Evolutionary conservation across 2,113 vertebrate genomes (phyloP).

Genomic region (Stigmatopora nigra): DNA sequence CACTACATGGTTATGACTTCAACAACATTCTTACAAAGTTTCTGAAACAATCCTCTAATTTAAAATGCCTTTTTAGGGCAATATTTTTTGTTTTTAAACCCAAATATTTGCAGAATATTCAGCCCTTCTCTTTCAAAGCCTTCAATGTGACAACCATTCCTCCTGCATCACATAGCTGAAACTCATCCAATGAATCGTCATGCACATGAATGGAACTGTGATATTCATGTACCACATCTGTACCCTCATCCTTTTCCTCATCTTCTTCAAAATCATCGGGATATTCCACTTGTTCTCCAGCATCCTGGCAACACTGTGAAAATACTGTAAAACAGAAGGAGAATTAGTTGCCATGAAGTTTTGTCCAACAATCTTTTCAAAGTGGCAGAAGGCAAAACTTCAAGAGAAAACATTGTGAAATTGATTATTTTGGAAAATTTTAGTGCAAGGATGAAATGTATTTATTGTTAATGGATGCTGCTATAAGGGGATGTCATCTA

Average conservation of each 20-base stretch:
- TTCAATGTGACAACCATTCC: slow-evolving; percentile 58
- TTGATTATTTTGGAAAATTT: too few species aligned
- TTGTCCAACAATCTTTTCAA: neutral
- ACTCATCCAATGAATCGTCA: slow-evolving; percentile 48
- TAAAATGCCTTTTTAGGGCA: neutral
- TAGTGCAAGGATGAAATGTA: neutral
- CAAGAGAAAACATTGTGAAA: too few species aligned
- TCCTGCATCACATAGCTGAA: slow-evolving; percentile 49
- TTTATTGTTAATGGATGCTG: neutral
- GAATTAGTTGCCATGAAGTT: neutral
- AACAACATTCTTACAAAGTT: neutral
- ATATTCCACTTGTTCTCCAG: slow-evolving; percentile 54
- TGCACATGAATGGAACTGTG: slow-evolving; percentile 29
- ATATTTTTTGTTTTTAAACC: neutral
- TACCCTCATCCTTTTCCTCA: slow-evolving; percentile 50
- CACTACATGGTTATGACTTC: slow-evolving; percentile 15
- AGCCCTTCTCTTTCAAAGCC: slow-evolving; percentile 57
- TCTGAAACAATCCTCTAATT: neutral
- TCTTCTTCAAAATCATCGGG: slow-evolving; percentile 74
- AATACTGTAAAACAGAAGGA: slow-evolving; percentile 1
- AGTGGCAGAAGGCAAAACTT: neutral
- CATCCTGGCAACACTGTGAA: slow-evolving; percentile 23
- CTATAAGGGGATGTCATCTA: neutral
- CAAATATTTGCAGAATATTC: slow-evolving; percentile 4
- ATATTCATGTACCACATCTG: slow-evolving; percentile 42